A percentile compares a stretch with the other conserved stretches of the same genome.
Evolutionary conservation across 1,140 invertebrate genomes (phyloP).

Genomic region (Dufourea novaeangliae): DNA sequence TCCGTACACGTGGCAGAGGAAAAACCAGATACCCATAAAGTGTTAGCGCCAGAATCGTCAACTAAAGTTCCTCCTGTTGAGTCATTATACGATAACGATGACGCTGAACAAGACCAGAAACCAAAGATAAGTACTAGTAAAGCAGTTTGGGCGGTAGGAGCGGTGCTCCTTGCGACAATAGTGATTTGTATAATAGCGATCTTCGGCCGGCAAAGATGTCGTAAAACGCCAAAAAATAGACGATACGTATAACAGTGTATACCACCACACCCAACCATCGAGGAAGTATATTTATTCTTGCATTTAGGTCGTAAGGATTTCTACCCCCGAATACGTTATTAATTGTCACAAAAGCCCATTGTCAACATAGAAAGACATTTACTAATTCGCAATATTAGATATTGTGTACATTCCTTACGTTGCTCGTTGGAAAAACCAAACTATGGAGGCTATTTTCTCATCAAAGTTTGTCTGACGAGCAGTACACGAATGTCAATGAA

Average conservation of each 20-base stretch:
- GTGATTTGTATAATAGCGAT: conserved; percentile 75
- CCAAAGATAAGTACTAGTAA: conserved; percentile 71
- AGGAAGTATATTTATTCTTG: conserved; percentile 59
- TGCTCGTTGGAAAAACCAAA: background rate
- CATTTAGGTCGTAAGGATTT: conserved; percentile 49
- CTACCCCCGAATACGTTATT: conserved; percentile 51
- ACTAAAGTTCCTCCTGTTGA: conserved; percentile 15
- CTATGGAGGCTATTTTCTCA: conserved; percentile 15
- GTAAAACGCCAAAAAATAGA: conserved; percentile 77
- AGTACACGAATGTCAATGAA: background rate
- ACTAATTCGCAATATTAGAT: conserved; percentile 26
- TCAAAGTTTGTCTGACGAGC: background rate
- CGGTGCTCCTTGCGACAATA: conserved; percentile 71
- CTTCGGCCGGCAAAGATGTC: conserved; percentile 73
- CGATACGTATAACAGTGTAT: conserved; percentile 71
- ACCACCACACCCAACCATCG: background rate
- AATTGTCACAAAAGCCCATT: conserved; percentile 13
- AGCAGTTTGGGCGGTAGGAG: conserved; percentile 74
- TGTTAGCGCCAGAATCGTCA: background rate
- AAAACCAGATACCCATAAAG: conserved; percentile 14
- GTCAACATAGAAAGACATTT: background rate
- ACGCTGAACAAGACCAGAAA: conserved; percentile 34
- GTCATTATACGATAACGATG: background rate
- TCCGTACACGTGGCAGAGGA: conserved; percentile 6
- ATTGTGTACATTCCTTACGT: conserved; percentile 51